Percentiles rank a stretch among this genome's conserved stretches.
phyloP scores from a whole-genome alignment of 2,888 invertebrate species.

The Colostygia pectinataria region DNA sequence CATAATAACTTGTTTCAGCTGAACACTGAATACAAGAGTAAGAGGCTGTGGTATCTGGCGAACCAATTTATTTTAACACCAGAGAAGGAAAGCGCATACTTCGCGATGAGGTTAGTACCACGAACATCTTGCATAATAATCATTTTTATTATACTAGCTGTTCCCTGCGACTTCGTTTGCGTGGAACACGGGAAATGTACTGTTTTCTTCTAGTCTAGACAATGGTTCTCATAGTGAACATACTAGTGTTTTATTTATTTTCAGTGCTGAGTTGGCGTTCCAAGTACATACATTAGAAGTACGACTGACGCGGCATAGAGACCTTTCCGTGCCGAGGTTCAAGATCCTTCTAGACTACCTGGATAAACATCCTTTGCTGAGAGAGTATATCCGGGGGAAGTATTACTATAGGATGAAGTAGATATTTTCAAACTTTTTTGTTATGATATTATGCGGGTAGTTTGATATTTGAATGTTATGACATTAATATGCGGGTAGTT shows the following conservation, averaged over 20 bases:
- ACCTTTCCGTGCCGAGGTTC: slow-evolving; percentile 78
- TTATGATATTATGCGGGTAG: slow-evolving; percentile 6
- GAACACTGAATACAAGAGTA: slow-evolving; percentile 75
- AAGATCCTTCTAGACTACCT: slow-evolving; percentile 63
- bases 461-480: too few relatives aligned
- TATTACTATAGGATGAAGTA: slow-evolving; percentile 40
- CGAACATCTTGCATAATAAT: too few relatives aligned
- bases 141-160: too few relatives aligned
- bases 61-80: slow-evolving; percentile 83
- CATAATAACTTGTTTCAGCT: slow-evolving; percentile 56
- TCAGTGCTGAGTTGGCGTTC: slow-evolving; percentile 72
- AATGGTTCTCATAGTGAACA: too few relatives aligned
- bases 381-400: slow-evolving; percentile 54
- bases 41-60: slow-evolving; percentile 82
- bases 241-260: slow-evolving; percentile 9
- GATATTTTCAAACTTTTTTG: background rate
- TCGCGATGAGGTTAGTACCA: slow-evolving; percentile 68
- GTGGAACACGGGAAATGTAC: too few relatives aligned
- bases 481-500: too few relatives aligned
- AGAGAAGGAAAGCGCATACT: slow-evolving; percentile 84
- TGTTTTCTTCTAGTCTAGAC: too few relatives aligned
- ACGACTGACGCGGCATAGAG: slow-evolving; percentile 83
- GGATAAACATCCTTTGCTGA: slow-evolving; percentile 66
- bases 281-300: slow-evolving; percentile 84
- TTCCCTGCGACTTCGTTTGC: too few relatives aligned